Evolutionary conservation across 1,140 invertebrate genomes (phyloP), one percentile per base, ranked within the genome.

Genomic region (Drosophila bocki): DNA sequence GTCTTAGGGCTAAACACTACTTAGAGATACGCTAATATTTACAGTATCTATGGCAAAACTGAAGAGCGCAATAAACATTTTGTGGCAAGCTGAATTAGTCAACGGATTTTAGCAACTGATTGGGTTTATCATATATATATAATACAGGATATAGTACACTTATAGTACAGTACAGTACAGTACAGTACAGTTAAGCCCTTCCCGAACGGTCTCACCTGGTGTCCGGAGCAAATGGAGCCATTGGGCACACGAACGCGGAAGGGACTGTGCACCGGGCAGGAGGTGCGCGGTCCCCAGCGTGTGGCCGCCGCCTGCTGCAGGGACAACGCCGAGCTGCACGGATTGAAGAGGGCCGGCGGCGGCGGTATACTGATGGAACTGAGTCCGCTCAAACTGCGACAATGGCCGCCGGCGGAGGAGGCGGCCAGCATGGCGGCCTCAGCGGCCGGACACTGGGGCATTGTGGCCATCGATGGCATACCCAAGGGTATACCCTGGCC

Each of bases 241-340:
- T 95, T 95, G 57, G 93, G 94, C 80, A 94, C 94, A 62, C 94
- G 93, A 78, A 94, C 94, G 17, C 95, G 93, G 83, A 95, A 95
- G 9, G 95, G 95, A 87, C 95, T 95, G 91, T 95, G 95, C 61
- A 95, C 94, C 45, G 95, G 95, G 76, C 95, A 95, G 60, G 92
- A 93, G 78, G 92, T 93, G 70, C 92, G 79, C 48, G 92, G 92
- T 72, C 92, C 92, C 92, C 92, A 93, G 59, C 92, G 84, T 37
- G 70, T 50, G 44, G 71, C 68, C 26, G 78, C 78, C 61, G 81
- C 78, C 70, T 90, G 86, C 33, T 88, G 85, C 70, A 88, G 70
- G 41, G 85, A 90, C 64, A 90, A 32, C n/a, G 82, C 85, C 42
- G 92, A 92, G 83, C 92, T 93, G 78, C 92, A 93, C 35, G 92